Base-by-base conservation (phyloP, 2,888 invertebrate species). In the Caradrina kadenii region DNA sequence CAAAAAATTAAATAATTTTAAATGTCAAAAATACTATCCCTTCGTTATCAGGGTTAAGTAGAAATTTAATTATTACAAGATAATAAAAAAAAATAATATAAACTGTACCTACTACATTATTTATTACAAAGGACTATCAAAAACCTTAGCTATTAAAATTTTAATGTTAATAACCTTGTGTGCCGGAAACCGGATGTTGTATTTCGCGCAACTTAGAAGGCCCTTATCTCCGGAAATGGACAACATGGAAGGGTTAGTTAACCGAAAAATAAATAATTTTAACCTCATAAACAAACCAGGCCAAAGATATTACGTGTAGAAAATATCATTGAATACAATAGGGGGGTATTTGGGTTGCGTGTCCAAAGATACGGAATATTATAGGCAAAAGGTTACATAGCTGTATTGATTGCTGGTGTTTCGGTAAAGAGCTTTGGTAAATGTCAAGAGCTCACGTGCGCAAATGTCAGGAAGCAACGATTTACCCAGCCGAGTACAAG, bases 371-470 rank as follows among this genome's bases (percentile, higher is more conserved):
- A 72, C 59, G 52, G 22, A 74, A 63, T 76, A 78, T 76, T 73
- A 74, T 53, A 73, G 54, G 66, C 73, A 86, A 94, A 94, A 94
- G 94, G 93, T 93, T 93, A 93, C 89, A 90, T 90, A 66, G 86
- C 45, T 87, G 84, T 68, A 92, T 91, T 87, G 91, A 93, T 92
- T 89, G 74, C 80, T 77, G 75, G 69, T 75, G 83, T 88, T 81
- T 85, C 80, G 80, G 84, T 83, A 84, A 81, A 81, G 72, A 69
- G 76, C 68, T 70, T 63, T 86, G 80, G 86, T 84, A 92, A 94
- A 94, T 94, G 93, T 90, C 94, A 93, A 84, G 76, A 84, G 79
- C 79, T 89, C 91, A 93, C 91, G 91, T 93, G 93, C 87, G 67
- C 73, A 92, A 94, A 94, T 94, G 93, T 89, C 93, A 93, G 86